Percentiles rank a stretch among this genome's conserved stretches.
phyloP scores from a whole-genome alignment of 2,113 vertebrate genomes.

The Hirundichthys speculiger region DNA sequence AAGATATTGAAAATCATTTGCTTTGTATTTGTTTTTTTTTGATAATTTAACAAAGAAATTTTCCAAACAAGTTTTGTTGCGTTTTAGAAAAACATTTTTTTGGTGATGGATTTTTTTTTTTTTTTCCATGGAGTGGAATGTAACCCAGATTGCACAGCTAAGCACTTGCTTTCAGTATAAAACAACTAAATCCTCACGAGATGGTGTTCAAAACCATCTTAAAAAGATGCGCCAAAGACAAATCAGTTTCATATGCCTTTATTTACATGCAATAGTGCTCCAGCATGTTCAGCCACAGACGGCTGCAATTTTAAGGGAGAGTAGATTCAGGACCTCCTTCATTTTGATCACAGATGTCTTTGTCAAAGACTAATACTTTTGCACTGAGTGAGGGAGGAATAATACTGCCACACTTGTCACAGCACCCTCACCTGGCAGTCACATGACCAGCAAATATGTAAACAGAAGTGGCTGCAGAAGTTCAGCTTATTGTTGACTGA shows the following conservation, averaged over 20 bases:
- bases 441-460: conserved; percentile 73
- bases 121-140: no score
- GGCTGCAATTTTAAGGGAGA: conserved; percentile 57
- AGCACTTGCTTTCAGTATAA: not conserved
- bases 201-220: not conserved
- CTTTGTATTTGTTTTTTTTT: no score
- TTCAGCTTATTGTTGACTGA: conserved; percentile 77
- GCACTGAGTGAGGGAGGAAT: conserved; percentile 54
- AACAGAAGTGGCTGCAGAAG: conserved; percentile 70
- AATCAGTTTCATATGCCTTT: conserved; percentile 77
- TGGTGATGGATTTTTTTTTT: no score
- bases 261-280: conserved; percentile 86
- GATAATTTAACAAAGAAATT: no score
- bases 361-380: conserved; percentile 71
- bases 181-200: not conserved
- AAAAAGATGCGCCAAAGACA: conserved; percentile 19
- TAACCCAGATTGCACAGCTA: no score
- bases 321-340: conserved; percentile 79
- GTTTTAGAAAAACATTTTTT: no score
- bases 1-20: no score
- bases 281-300: conserved; percentile 69
- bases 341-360: conserved; percentile 71
- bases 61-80: no score
- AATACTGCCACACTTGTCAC: conserved; percentile 68
- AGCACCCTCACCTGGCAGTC: conserved; percentile 61